Percentiles rank a stretch among this genome's conserved stretches.
These are phyloP conservation scores for Gnatocerus cornutus DNA, from an alignment of 2,888 invertebrate genomes.

Conservation along the genomic window DNA sequence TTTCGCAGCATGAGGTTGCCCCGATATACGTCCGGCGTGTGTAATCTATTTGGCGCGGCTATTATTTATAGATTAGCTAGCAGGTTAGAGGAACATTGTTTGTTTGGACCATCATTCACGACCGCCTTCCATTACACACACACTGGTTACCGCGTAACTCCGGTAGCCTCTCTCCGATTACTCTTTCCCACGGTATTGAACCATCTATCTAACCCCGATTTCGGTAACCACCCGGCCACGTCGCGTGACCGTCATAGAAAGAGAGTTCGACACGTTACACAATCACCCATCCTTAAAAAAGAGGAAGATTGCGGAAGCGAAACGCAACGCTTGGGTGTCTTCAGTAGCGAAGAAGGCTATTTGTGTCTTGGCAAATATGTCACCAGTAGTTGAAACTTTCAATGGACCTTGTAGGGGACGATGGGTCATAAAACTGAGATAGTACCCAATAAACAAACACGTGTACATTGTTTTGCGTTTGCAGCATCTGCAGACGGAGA, in stretches of 20 bases:
- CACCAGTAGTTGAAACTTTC: constrained; percentile 4
- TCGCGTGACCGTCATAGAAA: constrained; percentile 3
- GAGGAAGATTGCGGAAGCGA: constrained; percentile 16
- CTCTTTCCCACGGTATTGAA: constrained; percentile 49
- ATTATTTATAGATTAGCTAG: constrained; percentile 64
- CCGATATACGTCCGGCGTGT: constrained; percentile 48
- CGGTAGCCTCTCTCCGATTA: constrained; percentile 53
- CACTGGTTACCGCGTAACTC: constrained; percentile 63
- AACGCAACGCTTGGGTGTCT: constrained; percentile 6
- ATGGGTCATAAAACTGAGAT: constrained; percentile 2
- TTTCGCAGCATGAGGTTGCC: constrained; percentile 54
- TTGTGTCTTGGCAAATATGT: constrained; percentile 2
- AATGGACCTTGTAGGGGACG: constrained; percentile 4
- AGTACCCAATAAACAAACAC: constrained; percentile 2
- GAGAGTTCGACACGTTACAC: constrained; percentile 6
- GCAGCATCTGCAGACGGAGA: neutral
- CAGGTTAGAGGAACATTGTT: constrained; percentile 59
- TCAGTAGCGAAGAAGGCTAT: constrained; percentile 5
- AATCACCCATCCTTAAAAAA: constrained; percentile 8
- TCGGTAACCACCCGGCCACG: constrained; percentile 18
- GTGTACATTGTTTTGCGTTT: neutral
- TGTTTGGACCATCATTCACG: constrained; percentile 63
- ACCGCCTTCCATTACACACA: constrained; percentile 54
- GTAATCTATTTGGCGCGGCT: constrained; percentile 57
- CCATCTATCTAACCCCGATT: constrained; percentile 23